Base-by-base conservation (phyloP, 2,113 vertebrate species). In the Dromaius novaehollandiae region DNA sequence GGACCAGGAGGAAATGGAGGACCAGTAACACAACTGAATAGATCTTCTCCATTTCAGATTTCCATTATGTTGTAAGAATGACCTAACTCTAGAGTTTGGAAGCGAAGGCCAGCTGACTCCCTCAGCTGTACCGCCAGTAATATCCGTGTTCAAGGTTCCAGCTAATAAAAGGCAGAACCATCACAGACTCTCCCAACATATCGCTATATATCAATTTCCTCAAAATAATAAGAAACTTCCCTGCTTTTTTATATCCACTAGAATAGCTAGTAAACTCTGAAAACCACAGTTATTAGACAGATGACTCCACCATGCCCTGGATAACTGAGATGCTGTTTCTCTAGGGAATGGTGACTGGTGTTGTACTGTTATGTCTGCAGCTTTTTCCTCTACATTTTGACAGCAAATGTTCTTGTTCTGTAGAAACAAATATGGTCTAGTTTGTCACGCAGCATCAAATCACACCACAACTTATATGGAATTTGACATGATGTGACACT, bases 391-490 rank as follows among this genome's bases (percentile, higher is more conserved):
- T 90, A 30, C 36, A 3, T 91, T 70, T 90, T 86, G 53, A 89
- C 40, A 87, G 48, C 56, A 92, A 74, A 36, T 53, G 19, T 90
- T 93, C 13, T 4, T 65, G 2, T 80, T 14, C 65, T 94, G 92
- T 95, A 87, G 90, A 86, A 96, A 87, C 48, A 73, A 92, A 80
- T 36, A 74, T 86, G 7, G 7, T 74, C 56, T 94, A 60, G 48
- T 88, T 96, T 96, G 89, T 94, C 3, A 7, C 68, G 60, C 64
- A 85, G 36, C 25, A 21, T 96, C 90, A 85, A 56, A 87, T 94
- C 66, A 85, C 51, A 48, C 83, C 85, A 65, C 48, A 81, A 81
- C 51, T 95, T 83, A 55, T 61, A 71, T 2, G 78, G 53, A 51
- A 26, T 80, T 89, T 92, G 78, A 91, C 28, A 12, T 50, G 22